Evolutionary conservation across 2,797 vertebrate genomes (phyloP), one percentile per base, ranked within the genome.

Genomic region (Adrianichthys oophorus): DNA sequence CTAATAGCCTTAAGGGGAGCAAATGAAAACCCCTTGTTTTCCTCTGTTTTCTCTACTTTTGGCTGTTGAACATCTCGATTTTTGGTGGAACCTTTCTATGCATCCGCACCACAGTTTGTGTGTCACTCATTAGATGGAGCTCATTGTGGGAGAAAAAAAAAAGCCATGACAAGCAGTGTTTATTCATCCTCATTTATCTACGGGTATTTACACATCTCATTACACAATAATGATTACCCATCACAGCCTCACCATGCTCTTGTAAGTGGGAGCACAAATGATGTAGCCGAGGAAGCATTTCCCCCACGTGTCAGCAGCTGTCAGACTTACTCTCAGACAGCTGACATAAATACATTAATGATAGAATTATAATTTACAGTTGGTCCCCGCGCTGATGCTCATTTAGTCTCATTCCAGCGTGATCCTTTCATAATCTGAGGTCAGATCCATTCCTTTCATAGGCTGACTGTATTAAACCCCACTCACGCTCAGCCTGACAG

Each of bases 1-100:
- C 80, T 86, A 83, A 87, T 84, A 79, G 88, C 77, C 89, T 85
- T 85, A 86, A 79, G 72, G 70, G 67, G 68, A 69, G 69, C 59
- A 43, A 60, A 56, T 65, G 52, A 72, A 46, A 29, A 52, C 62
- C 7, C 49, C 37, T 52, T 59, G 56, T 57, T 65, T 76, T 62
- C 52, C 46, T 43, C 52, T 3, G 58, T 52, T 60, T 41, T 63
- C 65, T 65, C 59, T 53, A 16, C 55, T 54, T 69, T 79, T 57
- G 66, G 66, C 72, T 62, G 61, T 59, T 59, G 68, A 59, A 58
- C 58, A 53, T 3, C 43, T 62, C 79, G 70, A 79, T 61, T 74
- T 59, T 84, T 76, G 69, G 69, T 63, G 60, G 52, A 69, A 65
- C 67, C 51, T n/a, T 1, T 63, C 65, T 59, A 42, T 1, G 23